Evolutionary conservation across 1,140 invertebrate genomes (phyloP), one percentile per base, ranked within the genome.

Genomic region (Melanaphis sacchari): DNA sequence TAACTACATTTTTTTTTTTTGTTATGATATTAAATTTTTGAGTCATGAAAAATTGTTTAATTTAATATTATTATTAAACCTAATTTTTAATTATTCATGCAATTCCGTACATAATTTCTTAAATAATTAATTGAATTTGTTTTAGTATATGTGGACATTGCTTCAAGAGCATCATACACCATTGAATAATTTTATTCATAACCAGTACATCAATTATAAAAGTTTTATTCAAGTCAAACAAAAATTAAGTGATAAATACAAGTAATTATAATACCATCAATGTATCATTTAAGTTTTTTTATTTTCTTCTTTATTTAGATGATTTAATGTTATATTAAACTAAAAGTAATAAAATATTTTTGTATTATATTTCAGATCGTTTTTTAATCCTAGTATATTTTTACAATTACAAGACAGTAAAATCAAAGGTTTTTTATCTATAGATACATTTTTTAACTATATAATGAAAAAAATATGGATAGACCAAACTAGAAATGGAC

Each of bases 391-490:
- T 3, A 97, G 96, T 93, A 97, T 98, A 31, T 99, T 99, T 95
- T 97, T 97, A 2, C 98, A 98, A 94, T 95, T 99, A 2, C 97
- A 98, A 95, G 97, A 97, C 93, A 97, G 96, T 49, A 98, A 99
- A 95, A 96, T 97, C 0, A 97, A 97, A 95, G 98, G 98, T 24
- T 95, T 97, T 93, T 97, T 98, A 9, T 97, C 97, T 76, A 97
- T 98, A 8, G 96, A 97, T 95, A 97, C 98, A 21, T 96, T 99
- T 84, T 99, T 99, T 95, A 99, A 99, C 94, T 99, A 99, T 95
- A 97, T 98, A 0, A 99, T 99, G 98, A 96, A 98, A 38, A 98
- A 99, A 95, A 97, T 98, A 9, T 99, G 98, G 98, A 95, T 99
- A 18, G 97, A 98, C 94, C 98, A 99, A 95, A 99, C 98, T 2